Evolutionary conservation across 2,888 invertebrate species (phyloP), one percentile per base, ranked within the genome.

Genomic region (Clivina fossor): DNA sequence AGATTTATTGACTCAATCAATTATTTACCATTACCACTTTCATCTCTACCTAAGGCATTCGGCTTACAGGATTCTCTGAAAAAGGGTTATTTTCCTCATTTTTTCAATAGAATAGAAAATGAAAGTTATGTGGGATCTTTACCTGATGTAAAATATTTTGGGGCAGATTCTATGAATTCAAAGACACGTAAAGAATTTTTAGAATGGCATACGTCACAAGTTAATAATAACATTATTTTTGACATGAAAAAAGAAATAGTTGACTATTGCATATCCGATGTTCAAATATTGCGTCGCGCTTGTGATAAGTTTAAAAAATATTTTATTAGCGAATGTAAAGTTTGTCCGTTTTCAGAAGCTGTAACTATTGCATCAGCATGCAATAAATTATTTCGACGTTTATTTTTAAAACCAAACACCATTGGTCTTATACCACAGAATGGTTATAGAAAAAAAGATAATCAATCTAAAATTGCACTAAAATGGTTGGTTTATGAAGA

Each of bases 361-460:
- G 49, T 47, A 1, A 67, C 68, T 0, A 59, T 64, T n/a, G 61
- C 63, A 2, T 57, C 58, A 1, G 64, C 65, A 2, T 69, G 66
- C 44, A 66, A 61, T 46, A 28, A 46, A 63, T 2, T 8, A n/a
- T 66, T 55, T 38, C 24, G 63, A 5, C 58, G 60, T 19, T 64
- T 67, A 11, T 66, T 63, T 58, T 43, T 67, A n/a, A 56, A 65
- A 58, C 19, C 57, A 4, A 38, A 66, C 4, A 63, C 62, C 0
- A 66, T 68, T 15, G 67, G 63, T 4, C 57, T 68, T 2, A 61
- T 69, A n/a, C 67, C 67, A 0, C 40, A 41, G 4, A 35, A 41
- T 1, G 67, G 68, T 2, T 69, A 68, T 47, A 41, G 69, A n/a
- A n/a, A n/a, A n/a, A n/a, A 46, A n/a, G n/a, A n/a, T n/a, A n/a